Conservation (phyloP, 2,113 vertebrate species). For the Cyanoderma ruficeps region DNA sequence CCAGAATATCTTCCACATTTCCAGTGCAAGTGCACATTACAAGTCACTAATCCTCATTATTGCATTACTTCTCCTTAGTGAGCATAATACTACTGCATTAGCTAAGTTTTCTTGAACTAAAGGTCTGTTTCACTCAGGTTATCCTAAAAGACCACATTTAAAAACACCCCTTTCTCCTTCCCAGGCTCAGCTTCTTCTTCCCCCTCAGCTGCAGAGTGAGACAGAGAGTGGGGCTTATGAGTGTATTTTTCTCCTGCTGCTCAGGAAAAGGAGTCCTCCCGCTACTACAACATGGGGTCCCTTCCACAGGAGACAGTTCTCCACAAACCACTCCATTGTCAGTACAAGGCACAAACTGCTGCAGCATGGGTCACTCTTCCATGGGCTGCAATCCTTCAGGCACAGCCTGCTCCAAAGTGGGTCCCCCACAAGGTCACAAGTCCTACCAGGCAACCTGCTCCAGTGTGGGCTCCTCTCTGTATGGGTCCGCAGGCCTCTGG, state of each 20-base stretch:
- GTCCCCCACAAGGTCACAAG: not conserved
- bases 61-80: not conserved
- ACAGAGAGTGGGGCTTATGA: rapidly evolving
- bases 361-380: not conserved
- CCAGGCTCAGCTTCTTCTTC: no score
- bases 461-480: not conserved
- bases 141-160: not conserved
- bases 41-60: not conserved
- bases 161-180: not conserved
- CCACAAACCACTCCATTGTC: not conserved
- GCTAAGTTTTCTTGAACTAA: not conserved
- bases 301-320: not conserved
- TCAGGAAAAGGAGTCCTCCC: not conserved
- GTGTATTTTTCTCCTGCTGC: not conserved
- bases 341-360: not conserved
- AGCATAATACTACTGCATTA: not conserved
- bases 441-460: not conserved
- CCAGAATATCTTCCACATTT: not conserved
- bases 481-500: rapidly evolving
- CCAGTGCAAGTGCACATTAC: not conserved
- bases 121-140: not conserved
- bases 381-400: not conserved
- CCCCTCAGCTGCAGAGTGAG: not conserved
- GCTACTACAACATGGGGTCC: not conserved
- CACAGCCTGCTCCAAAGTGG: not conserved